Conservation (phyloP, 2,797 vertebrate genomes). For the Sebastes itinus region DNA sequence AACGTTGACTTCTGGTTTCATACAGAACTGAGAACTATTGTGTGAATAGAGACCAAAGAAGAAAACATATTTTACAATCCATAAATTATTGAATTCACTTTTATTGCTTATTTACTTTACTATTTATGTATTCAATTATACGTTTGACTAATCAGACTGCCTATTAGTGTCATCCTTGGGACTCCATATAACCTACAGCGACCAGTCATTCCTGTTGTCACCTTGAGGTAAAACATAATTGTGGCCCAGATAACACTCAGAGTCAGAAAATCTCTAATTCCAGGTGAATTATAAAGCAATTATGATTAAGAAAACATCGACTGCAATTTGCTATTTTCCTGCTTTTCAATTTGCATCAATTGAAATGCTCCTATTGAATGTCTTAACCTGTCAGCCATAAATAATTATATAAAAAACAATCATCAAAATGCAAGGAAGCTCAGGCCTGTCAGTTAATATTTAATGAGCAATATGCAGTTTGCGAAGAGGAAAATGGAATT, state of each 20-base stretch:
- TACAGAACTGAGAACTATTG: not conserved
- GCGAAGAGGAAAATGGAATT: constrained; percentile 70
- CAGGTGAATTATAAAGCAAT: constrained; percentile 21
- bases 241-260: not conserved
- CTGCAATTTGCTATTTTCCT: constrained; percentile 11
- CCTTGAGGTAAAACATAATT: not conserved
- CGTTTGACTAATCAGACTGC: not conserved
- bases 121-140: constrained; percentile 27
- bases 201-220: not conserved
- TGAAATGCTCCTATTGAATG: constrained; percentile 35
- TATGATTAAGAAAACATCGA: constrained; percentile 21
- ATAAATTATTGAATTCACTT: not conserved
- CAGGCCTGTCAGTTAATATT: constrained; percentile 71
- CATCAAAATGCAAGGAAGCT: constrained; percentile 70
- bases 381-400: constrained; percentile 45
- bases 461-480: constrained; percentile 76
- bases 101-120: not conserved
- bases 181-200: not conserved
- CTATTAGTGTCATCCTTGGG: not conserved
- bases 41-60: not conserved
- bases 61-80: not conserved
- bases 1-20: too few relatives aligned
- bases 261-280: constrained; percentile 24
- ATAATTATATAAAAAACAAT: constrained; percentile 58
- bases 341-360: constrained; percentile 21